These are phyloP conservation scores for Lampropteryx suffumata DNA, from an alignment of 2,888 invertebrate species.

Conservation along the genomic window DNA sequence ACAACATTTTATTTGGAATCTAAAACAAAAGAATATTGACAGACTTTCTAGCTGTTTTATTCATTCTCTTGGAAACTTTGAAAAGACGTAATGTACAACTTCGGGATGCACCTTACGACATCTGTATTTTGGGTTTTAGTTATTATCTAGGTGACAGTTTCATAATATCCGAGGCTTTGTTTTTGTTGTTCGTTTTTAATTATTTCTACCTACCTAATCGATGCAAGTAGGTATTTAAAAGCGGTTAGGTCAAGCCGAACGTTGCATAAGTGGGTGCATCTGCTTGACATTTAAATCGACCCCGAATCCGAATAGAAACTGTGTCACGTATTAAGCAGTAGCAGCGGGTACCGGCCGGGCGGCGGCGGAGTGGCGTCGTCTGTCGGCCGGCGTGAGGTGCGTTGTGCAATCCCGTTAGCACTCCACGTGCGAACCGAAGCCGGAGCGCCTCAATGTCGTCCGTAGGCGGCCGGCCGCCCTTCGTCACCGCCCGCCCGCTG, in stretches of 20 bases:
- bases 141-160: too few relatives aligned
- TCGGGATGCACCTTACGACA: too few relatives aligned
- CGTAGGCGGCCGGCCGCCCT: slow-evolving; percentile 72
- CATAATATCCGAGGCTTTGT: too few relatives aligned
- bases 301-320: slow-evolving; percentile 83
- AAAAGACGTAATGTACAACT: too few relatives aligned
- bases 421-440: slow-evolving; percentile 75
- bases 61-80: too few relatives aligned
- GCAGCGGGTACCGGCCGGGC: slow-evolving; percentile 52
- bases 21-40: too few relatives aligned
- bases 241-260: slow-evolving; percentile 60
- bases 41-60: too few relatives aligned
- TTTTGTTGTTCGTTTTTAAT: not conserved
- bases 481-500: slow-evolving; percentile 57
- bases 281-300: slow-evolving; percentile 82
- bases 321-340: slow-evolving; percentile 76
- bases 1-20: too few relatives aligned
- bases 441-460: slow-evolving; percentile 79
- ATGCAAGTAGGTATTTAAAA: slow-evolving; percentile 30
- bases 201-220: not conserved
- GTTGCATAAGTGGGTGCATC: slow-evolving; percentile 81
- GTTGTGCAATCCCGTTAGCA: slow-evolving; percentile 81
- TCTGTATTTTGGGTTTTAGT: too few relatives aligned
- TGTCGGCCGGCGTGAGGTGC: slow-evolving; percentile 55
- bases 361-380: slow-evolving; percentile 36